phyloP scores from a whole-genome alignment of 2,888 invertebrate species.

The Caenorhabditis uteleia region DNA sequence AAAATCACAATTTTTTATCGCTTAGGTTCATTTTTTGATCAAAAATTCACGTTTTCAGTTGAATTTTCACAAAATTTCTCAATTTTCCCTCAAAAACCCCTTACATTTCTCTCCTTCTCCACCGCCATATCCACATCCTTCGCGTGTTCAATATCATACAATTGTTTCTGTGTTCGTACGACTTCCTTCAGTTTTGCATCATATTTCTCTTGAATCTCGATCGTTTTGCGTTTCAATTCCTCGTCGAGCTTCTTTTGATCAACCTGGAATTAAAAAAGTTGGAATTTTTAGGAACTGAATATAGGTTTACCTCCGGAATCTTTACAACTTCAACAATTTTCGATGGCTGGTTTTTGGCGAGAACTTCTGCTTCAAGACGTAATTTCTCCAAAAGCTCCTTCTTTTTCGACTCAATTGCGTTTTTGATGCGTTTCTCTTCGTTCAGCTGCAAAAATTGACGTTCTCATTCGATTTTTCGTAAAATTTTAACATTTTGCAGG shows the following conservation, averaged over 20 bases:
- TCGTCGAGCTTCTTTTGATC: conserved; percentile 30
- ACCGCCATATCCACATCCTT: conserved; percentile 73
- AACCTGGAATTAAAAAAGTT: background rate
- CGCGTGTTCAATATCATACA: conserved; percentile 72
- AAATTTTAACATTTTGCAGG: no score
- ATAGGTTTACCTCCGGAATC: background rate
- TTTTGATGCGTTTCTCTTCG: conserved; percentile 30
- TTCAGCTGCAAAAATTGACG: conserved; percentile 12
- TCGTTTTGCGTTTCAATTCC: conserved; percentile 13
- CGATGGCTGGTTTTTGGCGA: background rate
- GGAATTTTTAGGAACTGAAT: background rate
- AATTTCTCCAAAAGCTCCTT: conserved; percentile 22
- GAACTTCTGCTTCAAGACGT: conserved; percentile 11
- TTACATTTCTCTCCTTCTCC: conserved; percentile 22
- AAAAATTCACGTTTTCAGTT: no score
- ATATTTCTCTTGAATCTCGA: conserved; percentile 29
- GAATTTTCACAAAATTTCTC: background rate
- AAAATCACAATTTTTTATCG: background rate
- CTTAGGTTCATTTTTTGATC: no score
- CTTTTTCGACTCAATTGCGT: conserved; percentile 17
- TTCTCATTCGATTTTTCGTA: no score
- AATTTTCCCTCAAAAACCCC: background rate
- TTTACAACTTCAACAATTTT: background rate
- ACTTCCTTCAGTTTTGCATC: conserved; percentile 71
- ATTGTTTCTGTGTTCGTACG: conserved; percentile 75